Base-by-base conservation (phyloP, 2,888 invertebrate species). In the Eurois occulta region DNA sequence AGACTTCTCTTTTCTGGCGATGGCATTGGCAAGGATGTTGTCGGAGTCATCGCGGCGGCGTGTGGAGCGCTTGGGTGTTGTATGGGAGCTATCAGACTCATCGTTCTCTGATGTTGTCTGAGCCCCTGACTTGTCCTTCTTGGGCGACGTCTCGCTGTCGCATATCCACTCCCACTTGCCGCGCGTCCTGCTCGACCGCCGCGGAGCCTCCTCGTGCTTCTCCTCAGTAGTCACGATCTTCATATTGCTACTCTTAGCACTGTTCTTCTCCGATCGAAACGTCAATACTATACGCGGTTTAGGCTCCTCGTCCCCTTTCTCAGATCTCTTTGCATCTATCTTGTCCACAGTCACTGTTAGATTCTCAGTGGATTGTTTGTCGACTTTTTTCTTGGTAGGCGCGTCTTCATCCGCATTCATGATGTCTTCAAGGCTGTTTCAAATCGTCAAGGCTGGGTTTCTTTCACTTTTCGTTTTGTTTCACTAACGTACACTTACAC, bases 1-100 rank as follows among this genome's bases (percentile, higher is more conserved):
- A 0, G 97, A 97, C 87, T 98, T 98, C 91, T 98, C 98, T 91
- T 98, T 98, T 24, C 98, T 96, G 1, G 98, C 98, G 88, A 98
- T 98, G 18, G 98, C 98, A 92, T 97, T 97, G 82, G 98, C 97
- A 38, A 98, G 92, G 48, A 98, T 97, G 70, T 98, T 97, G 82
- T 97, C 97, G 65, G 95, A 97, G 87, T 98, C 97, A 86, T 97
- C 97, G 68, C 97, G 95, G 58, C 98, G 96, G 72, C 98, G 96
- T 0, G 97, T 97, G 1, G 97, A 97, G 35, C 98, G 96, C 92
- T 98, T 98, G 1, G 97, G 94, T 21, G 97, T 94, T 41, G 95
- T 90, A 64, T 90, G 92, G 0, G 94, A 92, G 78, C 91, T 93
- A 55, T 95, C 95, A 0, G 94, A 94, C 69, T 95, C 96, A 67